These are phyloP conservation scores for Nemotelus pantherinus DNA, from an alignment of 2,888 invertebrate genomes.

Conservation along the genomic window DNA sequence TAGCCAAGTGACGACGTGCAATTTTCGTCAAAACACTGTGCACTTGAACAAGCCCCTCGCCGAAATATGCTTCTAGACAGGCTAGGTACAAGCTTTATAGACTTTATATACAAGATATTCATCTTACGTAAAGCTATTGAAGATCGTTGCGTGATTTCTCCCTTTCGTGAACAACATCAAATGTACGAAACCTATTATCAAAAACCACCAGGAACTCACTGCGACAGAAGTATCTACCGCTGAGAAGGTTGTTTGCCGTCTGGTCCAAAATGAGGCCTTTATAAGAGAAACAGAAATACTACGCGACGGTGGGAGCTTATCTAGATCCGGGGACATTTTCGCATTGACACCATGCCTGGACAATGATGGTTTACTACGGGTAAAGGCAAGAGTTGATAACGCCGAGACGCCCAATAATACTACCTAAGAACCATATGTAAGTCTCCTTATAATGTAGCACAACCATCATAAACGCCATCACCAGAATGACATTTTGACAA, in stretches of 20 bases:
- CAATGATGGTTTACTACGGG: not conserved
- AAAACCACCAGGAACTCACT: not conserved
- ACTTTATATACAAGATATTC: not conserved
- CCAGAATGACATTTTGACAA: slow-evolving; percentile 20
- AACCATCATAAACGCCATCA: slow-evolving; percentile 5
- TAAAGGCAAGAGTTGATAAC: slow-evolving; percentile 5
- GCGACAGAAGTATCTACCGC: not conserved
- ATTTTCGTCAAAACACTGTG: slow-evolving; percentile 5
- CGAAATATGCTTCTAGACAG: not conserved
- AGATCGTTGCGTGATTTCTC: not conserved
- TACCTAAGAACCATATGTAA: not conserved
- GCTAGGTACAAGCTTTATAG: not conserved
- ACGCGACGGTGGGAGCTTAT: not conserved
- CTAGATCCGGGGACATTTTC: not conserved
- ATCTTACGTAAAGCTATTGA: not conserved
- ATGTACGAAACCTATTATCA: not conserved
- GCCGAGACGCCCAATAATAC: not conserved
- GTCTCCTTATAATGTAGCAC: slow-evolving; percentile 1
- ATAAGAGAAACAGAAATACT: not conserved
- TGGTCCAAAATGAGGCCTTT: not conserved
- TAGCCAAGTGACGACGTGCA: not conserved
- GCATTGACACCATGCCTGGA: not conserved
- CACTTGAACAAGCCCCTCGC: not conserved
- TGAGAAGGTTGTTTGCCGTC: not conserved
- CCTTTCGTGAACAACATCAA: not conserved